Conservation (phyloP, 92 coral and sea anemone species). For the Porites divaricata region DNA sequence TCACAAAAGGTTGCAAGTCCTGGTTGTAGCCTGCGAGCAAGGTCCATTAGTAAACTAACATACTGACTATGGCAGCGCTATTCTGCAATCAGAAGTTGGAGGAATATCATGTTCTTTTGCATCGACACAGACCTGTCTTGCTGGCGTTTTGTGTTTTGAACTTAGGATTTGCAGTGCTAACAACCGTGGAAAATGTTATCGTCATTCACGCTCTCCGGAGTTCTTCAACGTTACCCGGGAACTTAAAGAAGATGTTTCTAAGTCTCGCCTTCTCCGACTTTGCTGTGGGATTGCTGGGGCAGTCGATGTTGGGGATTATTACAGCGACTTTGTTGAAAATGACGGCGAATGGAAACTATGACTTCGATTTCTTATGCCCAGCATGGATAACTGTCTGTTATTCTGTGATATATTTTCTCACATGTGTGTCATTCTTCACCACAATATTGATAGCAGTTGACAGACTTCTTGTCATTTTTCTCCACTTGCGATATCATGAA, state of each 20-base stretch:
- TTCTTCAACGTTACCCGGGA: constrained; percentile 32
- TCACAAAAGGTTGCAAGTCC: too few species aligned
- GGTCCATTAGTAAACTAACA: background rate
- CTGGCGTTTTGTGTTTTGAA: constrained; percentile 16
- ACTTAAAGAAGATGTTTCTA: constrained; percentile 28
- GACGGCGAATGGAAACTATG: background rate
- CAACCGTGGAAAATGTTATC: constrained; percentile 28
- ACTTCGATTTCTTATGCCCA: background rate
- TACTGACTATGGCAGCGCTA: background rate
- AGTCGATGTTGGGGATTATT: constrained; percentile 23
- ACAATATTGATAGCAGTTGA: constrained; percentile 37
- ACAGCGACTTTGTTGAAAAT: background rate
- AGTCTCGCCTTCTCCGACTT: constrained; percentile 38
- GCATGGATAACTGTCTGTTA: background rate
- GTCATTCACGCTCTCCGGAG: constrained; percentile 29
- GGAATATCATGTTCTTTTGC: background rate
- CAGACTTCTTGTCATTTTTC: constrained; percentile 46
- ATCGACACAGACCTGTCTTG: background rate
- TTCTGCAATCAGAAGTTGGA: background rate
- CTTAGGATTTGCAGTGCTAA: constrained; percentile 4
- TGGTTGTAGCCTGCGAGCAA: too few species aligned
- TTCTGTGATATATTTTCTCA: background rate
- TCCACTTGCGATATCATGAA: constrained; percentile 50
- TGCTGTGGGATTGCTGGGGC: constrained; percentile 32
- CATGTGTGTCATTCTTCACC: constrained; percentile 16